Percentiles rank a stretch among this genome's conserved stretches.
Evolutionary conservation across 2,797 vertebrate genomes (phyloP).

Genomic region (Manis crassicaudata): DNA sequence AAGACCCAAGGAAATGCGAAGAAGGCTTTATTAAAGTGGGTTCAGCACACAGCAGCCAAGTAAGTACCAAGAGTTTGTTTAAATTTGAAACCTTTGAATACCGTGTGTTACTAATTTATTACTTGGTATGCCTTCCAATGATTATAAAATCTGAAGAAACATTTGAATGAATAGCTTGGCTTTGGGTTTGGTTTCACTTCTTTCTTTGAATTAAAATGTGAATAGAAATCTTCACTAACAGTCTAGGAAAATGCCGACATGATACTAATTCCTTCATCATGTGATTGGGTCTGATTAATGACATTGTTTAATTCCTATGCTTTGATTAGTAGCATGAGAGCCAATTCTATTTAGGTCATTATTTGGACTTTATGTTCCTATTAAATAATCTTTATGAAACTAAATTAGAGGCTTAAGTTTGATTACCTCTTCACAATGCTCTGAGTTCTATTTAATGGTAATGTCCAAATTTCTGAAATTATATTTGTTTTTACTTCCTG

Average conservation of each 20-base stretch:
- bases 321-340: background rate
- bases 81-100: background rate
- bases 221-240: background rate
- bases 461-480: background rate
- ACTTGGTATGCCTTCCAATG: accelerated
- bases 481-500: background rate
- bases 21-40: slow-evolving; percentile 95
- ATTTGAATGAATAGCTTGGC: background rate
- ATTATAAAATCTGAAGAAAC: background rate
- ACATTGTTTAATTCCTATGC: background rate
- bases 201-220: background rate
- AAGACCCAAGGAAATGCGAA: slow-evolving; percentile 94
- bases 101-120: background rate
- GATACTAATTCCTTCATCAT: background rate
- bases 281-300: background rate
- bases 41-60: slow-evolving; percentile 94
- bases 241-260: background rate
- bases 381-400: slow-evolving; percentile 25
- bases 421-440: background rate
- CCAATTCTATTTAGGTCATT: background rate
- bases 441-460: background rate
- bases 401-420: background rate
- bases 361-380: background rate
- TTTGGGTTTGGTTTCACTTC: background rate
- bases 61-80: slow-evolving; percentile 80